These are phyloP conservation scores for Drosophila sp. DNA, from an alignment of 1,140 invertebrate species.

Conservation along the genomic window DNA sequence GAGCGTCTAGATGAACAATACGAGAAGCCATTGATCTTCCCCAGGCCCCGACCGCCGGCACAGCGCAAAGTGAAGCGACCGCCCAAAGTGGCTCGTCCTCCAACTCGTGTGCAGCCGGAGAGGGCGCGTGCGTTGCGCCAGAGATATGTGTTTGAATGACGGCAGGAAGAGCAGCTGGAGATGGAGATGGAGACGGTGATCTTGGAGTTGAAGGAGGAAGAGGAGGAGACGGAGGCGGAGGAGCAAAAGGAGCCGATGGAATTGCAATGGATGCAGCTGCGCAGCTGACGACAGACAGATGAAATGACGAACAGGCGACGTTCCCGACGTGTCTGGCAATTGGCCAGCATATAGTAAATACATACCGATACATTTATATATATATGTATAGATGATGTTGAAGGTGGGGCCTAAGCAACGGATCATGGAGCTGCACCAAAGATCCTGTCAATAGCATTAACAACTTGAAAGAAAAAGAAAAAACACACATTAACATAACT, in stretches of 20 bases:
- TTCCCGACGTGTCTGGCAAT: conserved; percentile 9
- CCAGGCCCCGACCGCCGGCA: conserved; percentile 39
- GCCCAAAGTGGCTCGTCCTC: conserved; percentile 48
- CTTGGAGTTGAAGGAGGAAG: neutral
- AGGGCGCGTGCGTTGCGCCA: conserved; percentile 67
- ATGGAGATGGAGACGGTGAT: neutral
- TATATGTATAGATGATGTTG: conserved; percentile 6
- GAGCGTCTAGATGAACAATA: conserved; percentile 55
- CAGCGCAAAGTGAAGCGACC: conserved; percentile 17
- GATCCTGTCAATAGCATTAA: conserved; percentile 61
- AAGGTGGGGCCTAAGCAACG: conserved; percentile 30
- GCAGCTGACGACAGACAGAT: conserved; percentile 48
- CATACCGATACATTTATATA: conserved; percentile 7
- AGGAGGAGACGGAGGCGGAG: conserved; percentile 13
- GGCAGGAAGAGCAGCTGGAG: neutral
- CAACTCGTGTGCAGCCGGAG: conserved; percentile 65
- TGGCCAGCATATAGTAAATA: conserved; percentile 24
- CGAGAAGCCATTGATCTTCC: conserved; percentile 51
- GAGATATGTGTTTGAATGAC: conserved; percentile 70
- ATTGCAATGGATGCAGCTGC: conserved; percentile 27
- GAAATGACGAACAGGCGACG: conserved; percentile 4
- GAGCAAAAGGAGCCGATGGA: conserved; percentile 19
- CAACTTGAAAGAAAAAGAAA: no score
- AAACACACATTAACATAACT: no score
- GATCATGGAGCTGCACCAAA: conserved; percentile 66